Evolutionary conservation across 2,888 invertebrate species (phyloP).

Genomic region (Melitaea athalia): DNA sequence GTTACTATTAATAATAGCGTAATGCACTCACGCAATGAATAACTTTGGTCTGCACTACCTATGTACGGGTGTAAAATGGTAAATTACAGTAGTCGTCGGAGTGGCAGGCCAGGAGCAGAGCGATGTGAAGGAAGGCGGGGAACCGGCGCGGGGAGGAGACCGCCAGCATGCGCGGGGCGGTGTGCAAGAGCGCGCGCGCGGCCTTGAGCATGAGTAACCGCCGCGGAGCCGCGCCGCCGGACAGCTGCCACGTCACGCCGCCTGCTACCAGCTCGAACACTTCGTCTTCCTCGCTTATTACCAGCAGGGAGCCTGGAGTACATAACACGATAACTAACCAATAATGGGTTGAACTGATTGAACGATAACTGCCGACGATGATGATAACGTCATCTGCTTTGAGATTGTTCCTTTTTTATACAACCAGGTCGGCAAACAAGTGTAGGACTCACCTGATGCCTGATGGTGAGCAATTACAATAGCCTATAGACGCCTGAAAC

Average conservation of each 20-base stretch:
- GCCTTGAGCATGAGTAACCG: conserved; percentile 45
- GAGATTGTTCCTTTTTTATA: no score
- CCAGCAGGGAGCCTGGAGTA: conserved; percentile 59
- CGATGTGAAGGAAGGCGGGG: conserved; percentile 54
- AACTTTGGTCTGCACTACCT: background rate
- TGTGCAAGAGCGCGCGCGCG: conserved; percentile 53
- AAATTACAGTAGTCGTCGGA: conserved; percentile 57
- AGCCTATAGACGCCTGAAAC: no score
- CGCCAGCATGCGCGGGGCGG: conserved; percentile 59
- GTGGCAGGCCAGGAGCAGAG: conserved; percentile 58
- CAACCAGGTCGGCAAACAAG: no score
- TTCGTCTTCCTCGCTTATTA: conserved; percentile 57
- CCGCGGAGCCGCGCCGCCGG: conserved; percentile 45
- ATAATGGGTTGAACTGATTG: no score
- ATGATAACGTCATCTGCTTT: background rate
- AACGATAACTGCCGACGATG: no score
- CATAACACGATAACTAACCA: background rate
- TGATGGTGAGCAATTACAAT: no score
- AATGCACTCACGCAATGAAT: background rate
- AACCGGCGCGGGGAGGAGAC: conserved; percentile 52
- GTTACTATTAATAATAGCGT: background rate
- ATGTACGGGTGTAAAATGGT: background rate
- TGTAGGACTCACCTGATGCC: no score
- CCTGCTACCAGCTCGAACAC: conserved; percentile 56
- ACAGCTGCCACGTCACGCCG: conserved; percentile 61